Base-by-base conservation (phyloP, 1,140 invertebrate species). In the Saxidomus purpurata region DNA sequence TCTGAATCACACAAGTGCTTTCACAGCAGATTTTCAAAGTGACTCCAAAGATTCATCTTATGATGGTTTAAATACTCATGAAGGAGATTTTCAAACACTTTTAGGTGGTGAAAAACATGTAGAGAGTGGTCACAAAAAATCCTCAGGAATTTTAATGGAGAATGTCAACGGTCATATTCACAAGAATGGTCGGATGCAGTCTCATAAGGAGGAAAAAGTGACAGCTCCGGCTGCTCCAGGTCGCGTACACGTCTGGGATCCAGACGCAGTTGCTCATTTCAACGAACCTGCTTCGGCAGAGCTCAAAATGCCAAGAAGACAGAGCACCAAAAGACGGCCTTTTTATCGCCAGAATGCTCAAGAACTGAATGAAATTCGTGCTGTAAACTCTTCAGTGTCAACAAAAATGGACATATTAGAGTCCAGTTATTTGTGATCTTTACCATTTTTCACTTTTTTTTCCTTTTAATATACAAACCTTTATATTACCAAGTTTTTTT, bases 341-440 rank as follows among this genome's bases (percentile, higher is more conserved):
- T 52, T 87, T 28, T 61, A 59, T 77, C 85, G 85, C 15, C 85
- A 87, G 74, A 87, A 87, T 87, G 85, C 85, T 69, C 63, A 85
- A 74, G 82, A 85, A 85, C 69, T 85, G 82, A 85, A 71, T 38
- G 82, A 85, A 52, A 69, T 85, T 31, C 47, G 38, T 55, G 28
- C 47, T 52, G 76, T 79, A 52, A 49, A 79, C 47, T 79, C 28
- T 52, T 3, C 28, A 17, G 17, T 1, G 4, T 63, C 59, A 28
- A 15, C 40, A 22, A 52, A 63, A 28, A 67, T 63, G 55, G 80
- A 82, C 28, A 25, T 38, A 1, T 17, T 59, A 28, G 80, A 82
- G 25, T 63, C 80, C 59, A 82, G 80, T 47, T 82, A 82, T 47
- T 82, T 82, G 80, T 82, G 80, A 82, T 67, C 36, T 63, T 38